Base-by-base conservation (phyloP, 92 coral and sea anemone genomes). In the Epizoanthus fatuus region DNA sequence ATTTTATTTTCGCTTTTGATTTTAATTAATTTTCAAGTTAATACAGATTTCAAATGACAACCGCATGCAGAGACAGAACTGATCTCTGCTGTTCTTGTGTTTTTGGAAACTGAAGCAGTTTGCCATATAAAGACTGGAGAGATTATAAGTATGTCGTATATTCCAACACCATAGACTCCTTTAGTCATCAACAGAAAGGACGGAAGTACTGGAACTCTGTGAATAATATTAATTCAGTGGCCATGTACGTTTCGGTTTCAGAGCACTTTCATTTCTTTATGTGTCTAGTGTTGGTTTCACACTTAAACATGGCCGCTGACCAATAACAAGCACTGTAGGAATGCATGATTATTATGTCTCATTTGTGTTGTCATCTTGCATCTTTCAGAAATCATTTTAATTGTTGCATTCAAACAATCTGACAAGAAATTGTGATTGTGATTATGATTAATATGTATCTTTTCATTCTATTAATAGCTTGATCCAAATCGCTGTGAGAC, bases 401-500 rank as follows among this genome's bases (percentile, higher is more conserved):
- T 22, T 0, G 0, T 22, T 22, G 25, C 25, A 22, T 22, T 22
- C 25, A 22, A 22, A 22, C 25, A 22, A 68, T 12, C 16, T 15
- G 5, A 19, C 25, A 19, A 12, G 4, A 15, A 68, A 17, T 20
- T 69, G 12, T 44, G 49, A 44, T 47, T 47, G 13, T 8, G 53
- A 47, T 47, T 47, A 47, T 47, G 10, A 9, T 40, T 40, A 75
- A 56, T 25, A 32, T 14, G 4, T 56, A 56, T 37, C 12, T 56
- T 59, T 58, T 51, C 8, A 79, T 51, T 53, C 62, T 20, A 67
- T 4, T 37, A 12, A 25, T 86, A 96, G 99, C 96, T 96, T 72
- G 95, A 95, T 81, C 92, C 96, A 39, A 91, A 83, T 63, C 89
- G 99, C 70, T 96, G 99, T 89, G 99, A 96, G 71, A 88, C 96